phyloP scores from a whole-genome alignment of 2,888 invertebrate genomes.

The Drosophila barbarae region DNA sequence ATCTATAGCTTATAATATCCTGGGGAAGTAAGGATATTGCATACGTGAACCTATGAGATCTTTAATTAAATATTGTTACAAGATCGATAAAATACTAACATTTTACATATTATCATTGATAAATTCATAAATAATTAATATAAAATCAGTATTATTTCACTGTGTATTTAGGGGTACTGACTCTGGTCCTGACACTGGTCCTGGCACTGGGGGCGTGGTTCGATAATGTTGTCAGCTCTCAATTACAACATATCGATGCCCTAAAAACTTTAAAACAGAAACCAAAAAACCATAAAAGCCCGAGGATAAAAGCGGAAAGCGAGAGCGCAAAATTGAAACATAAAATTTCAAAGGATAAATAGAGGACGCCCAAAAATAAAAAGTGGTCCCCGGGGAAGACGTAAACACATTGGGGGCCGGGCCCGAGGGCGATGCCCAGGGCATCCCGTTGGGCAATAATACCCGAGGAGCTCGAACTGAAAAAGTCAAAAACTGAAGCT shows the following conservation, averaged over 20 bases:
- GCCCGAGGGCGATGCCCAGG: conserved; percentile 2
- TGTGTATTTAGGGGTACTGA: not conserved
- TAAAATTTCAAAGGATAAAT: conserved; percentile 22
- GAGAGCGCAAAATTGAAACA: conserved; percentile 15
- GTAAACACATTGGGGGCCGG: conserved; percentile 3
- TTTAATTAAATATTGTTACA: not conserved
- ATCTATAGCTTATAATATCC: not conserved
- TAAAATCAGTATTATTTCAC: not conserved
- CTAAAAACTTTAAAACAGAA: not conserved
- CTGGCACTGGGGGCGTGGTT: conserved; percentile 21
- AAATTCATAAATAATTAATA: too few relatives aligned
- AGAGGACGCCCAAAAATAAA: not conserved
- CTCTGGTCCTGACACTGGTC: not conserved
- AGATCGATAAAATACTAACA: not conserved
- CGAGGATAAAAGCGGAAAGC: conserved; percentile 4
- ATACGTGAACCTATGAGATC: not conserved
- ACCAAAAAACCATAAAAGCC: not conserved
- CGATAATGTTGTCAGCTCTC: conserved; percentile 46
- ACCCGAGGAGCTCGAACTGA: not conserved
- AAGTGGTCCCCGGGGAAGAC: not conserved
- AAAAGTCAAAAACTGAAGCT: not conserved
- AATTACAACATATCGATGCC: conserved; percentile 31
- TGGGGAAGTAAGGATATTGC: not conserved
- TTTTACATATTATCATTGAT: too few relatives aligned
- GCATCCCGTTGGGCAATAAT: conserved; percentile 26